Conservation (phyloP, 2,797 vertebrate genomes). For the Tokudaia muenninki region DNA sequence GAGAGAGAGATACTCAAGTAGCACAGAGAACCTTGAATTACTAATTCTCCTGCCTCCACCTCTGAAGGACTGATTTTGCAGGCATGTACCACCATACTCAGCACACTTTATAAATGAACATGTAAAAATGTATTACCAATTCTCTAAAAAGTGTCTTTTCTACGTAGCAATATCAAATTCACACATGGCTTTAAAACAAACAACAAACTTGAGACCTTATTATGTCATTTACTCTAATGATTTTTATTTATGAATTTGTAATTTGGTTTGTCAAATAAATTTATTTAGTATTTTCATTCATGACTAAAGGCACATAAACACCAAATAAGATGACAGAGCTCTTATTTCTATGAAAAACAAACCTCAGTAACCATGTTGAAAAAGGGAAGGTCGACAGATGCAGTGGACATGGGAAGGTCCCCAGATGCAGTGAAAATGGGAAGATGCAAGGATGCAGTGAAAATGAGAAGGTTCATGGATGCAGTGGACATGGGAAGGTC, state of each 20-base stretch:
- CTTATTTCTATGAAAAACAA: constrained; percentile 25
- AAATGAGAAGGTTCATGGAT: neutral
- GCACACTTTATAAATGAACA: neutral
- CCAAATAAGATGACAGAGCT: neutral
- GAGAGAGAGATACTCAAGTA: neutral
- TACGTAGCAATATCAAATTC: neutral
- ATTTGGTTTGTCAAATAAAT: neutral
- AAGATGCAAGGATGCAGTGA: too few species aligned
- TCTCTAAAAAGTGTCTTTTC: neutral
- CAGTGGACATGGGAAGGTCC: neutral
- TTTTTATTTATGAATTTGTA: neutral
- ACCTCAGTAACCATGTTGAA: neutral
- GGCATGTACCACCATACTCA: neutral
- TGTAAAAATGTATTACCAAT: neutral
- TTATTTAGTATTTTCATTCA: neutral
- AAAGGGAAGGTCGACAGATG: neutral
- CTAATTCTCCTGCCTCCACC: neutral
- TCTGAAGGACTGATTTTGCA: neutral
- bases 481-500: neutral
- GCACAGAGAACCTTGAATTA: neutral
- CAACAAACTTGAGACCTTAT: neutral
- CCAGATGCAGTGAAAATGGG: too few species aligned
- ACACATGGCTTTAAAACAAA: neutral
- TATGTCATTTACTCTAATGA: neutral
- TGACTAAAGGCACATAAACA: neutral